These are phyloP conservation scores for Neolamprologus fasciatus DNA, from an alignment of 2,113 vertebrate species.

Conservation along the genomic window DNA sequence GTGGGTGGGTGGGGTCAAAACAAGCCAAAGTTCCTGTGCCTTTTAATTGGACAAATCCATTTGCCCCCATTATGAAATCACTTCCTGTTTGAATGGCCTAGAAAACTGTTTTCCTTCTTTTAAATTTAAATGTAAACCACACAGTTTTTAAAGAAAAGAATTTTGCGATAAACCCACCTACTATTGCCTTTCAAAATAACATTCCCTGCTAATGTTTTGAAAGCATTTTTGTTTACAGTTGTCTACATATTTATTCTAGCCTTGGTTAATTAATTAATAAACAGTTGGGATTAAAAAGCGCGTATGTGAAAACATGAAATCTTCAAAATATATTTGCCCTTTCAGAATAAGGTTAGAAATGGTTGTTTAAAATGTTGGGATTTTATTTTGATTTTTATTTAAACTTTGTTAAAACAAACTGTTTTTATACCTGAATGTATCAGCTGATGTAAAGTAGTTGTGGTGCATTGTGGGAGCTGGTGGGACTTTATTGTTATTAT, in stretches of 20 bases:
- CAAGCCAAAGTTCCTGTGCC: slow-evolving; percentile 13
- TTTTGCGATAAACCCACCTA: background rate
- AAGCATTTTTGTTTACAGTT: background rate
- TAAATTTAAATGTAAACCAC: background rate
- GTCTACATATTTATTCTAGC: background rate
- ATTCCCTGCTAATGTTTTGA: background rate
- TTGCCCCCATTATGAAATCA: background rate
- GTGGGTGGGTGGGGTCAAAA: background rate
- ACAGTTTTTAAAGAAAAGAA: rapidly evolving
- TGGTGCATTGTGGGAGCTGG: slow-evolving; percentile 28
- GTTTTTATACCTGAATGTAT: background rate
- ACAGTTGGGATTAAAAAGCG: background rate
- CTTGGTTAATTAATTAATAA: background rate
- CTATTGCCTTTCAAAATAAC: background rate
- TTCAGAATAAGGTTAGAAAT: background rate
- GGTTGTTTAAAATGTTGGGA: background rate
- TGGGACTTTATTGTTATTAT: background rate
- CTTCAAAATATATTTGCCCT: background rate
- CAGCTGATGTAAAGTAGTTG: background rate
- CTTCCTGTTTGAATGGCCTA: background rate
- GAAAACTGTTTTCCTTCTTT: background rate
- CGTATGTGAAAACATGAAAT: background rate
- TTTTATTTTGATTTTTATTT: background rate
- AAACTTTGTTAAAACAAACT: background rate
- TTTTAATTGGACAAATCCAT: slow-evolving; percentile 15